Evolutionary conservation across 2,797 vertebrate species (phyloP), one percentile per base, ranked within the genome.

Genomic region (Otolemur crassicaudatus): DNA sequence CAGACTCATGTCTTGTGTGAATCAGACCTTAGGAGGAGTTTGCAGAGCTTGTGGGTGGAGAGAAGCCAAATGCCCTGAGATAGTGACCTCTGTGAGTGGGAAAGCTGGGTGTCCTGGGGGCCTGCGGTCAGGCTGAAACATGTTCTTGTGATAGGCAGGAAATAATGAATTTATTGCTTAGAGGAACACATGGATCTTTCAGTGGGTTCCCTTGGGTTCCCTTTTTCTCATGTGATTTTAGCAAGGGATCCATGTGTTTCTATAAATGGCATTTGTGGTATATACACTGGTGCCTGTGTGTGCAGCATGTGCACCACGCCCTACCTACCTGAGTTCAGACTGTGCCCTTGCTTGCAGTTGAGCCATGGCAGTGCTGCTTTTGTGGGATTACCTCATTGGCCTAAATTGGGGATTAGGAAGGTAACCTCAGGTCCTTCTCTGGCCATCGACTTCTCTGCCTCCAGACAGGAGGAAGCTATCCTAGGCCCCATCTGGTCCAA

Each of bases 371-470:
- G 13, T 8, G 2, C 13, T 87, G 77, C 63, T 72, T 76, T 58
- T 82, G 60, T 91, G 65, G 73, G 95, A 94, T 96, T 88, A 94
- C 43, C 65, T n/a, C 37, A 22, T 19, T 94, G 92, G 89, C 95
- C 89, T 94, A 94, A 73, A 88, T 94, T 34, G 72, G 56, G 72
- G 93, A 94, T 96, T 96, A 94, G 63, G 83, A 49, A 43, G 22
- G 25, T 43, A 37, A 9, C 58, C 49, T 80, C 56, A 80, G 77
- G 56, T 80, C 53, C 77, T 80, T 58, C 77, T 14, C 65, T 2
- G 0, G 19, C 20, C n/a, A 22, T 37, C 67, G 1, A 20, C 34
- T 70, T 19, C 67, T 70, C n/a, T 69, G 34, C 67, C n/a, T 9
- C 20, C 27, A 27, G 34, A 46, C 70, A 43, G 29, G 2, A 29